Base-by-base conservation (phyloP, 2,888 invertebrate genomes). In the Leptothorax acervorum region DNA sequence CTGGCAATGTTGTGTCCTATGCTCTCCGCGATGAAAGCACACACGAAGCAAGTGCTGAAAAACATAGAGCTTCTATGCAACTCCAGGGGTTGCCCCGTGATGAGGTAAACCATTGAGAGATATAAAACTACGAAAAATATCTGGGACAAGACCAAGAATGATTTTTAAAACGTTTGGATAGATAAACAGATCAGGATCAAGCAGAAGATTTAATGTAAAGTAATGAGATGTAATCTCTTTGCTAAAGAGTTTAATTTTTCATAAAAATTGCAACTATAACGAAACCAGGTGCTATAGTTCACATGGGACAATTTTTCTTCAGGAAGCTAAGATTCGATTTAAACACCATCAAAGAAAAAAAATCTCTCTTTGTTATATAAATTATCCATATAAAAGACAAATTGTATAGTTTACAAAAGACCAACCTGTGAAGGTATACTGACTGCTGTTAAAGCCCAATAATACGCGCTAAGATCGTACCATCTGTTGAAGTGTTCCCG, bases 401-500 rank as follows among this genome's bases (percentile, higher is more conserved):
- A 18, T 48, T 18, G 85, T 15, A 35, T 73, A 63, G 82, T 86
- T 85, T 84, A 86, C 60, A 87, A 63, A 60, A 85, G 35, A 88
- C 92, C 83, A 87, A 98, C 96, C 93, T 97, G 97, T 8, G 96
- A 94, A 0, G 98, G 98, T 15, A 98, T 95, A 75, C 97, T 96
- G 0, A 97, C 96, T n/a, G 97, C 94, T 0, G 97, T 96, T 91
- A 97, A 94, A 0, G 98, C 98, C 11, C 96, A 96, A 93, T 97
- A 98, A 92, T 98, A 98, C 0, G 98, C 96, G 92, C 97, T 97
- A 31, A 98, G 93, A 2, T 97, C 96, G 92, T 98, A 98, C 98
- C 98, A 98, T 70, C 97, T 96, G 94, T 98, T 98, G 93, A 98
- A 98, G 92, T 98, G 97, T 93, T 98, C 98, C 70, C 97, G 95